Evolutionary conservation across 1,140 invertebrate genomes (phyloP).

Genomic region (Tetragonula clypearis): DNA sequence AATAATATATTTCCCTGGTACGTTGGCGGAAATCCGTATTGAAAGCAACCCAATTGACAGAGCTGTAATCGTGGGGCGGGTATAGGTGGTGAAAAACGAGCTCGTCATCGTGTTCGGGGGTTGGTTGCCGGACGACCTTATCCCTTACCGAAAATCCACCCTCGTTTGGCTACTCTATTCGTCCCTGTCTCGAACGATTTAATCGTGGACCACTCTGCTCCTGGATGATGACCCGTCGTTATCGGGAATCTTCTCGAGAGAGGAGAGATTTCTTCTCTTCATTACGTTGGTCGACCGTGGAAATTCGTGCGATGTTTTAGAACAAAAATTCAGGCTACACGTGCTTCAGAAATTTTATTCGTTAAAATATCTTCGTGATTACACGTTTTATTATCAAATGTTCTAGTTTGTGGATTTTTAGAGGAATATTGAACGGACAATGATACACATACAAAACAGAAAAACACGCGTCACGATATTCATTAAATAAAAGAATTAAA

Average conservation of each 20-base stretch:
- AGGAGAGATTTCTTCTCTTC: neutral
- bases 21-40: constrained; percentile 6
- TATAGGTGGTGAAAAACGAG: constrained; percentile 36
- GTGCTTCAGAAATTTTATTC: too few relatives aligned
- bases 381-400: too few relatives aligned
- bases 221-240: neutral
- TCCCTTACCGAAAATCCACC: constrained; percentile 16
- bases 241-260: neutral
- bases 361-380: too few relatives aligned
- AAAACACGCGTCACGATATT: too few relatives aligned
- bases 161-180: neutral
- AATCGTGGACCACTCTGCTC: constrained; percentile 3
- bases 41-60: constrained; percentile 31
- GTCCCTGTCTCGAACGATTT: neutral
- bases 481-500: too few relatives aligned
- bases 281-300: too few relatives aligned
- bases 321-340: too few relatives aligned
- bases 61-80: constrained; percentile 20
- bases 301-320: too few relatives aligned
- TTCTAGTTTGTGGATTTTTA: too few relatives aligned
- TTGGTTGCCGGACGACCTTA: neutral
- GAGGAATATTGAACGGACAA: too few relatives aligned
- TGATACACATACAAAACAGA: too few relatives aligned
- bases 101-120: neutral
- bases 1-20: constrained; percentile 31